Evolutionary conservation across 1,140 invertebrate genomes (phyloP).

Genomic region (Homarus americanus): DNA sequence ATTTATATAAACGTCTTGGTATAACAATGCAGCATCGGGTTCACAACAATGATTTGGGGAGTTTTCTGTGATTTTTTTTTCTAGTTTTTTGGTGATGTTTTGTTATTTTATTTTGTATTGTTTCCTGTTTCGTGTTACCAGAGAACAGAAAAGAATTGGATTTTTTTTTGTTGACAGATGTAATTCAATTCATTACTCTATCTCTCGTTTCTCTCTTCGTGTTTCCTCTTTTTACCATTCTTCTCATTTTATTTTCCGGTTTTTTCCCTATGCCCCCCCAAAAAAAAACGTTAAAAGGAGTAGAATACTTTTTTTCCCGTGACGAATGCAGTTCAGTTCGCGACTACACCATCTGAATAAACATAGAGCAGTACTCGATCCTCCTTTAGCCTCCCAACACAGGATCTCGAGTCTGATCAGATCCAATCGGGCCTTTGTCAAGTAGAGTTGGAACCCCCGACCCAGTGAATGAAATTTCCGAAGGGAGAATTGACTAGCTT

Average conservation of each 20-base stretch:
- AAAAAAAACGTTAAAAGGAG: too few relatives aligned
- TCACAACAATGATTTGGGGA: not conserved
- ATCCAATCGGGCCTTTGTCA: slow-evolving; percentile 10
- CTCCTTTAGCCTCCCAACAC: not conserved
- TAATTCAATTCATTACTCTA: too few relatives aligned
- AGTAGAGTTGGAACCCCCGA: not conserved
- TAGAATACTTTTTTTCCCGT: not conserved
- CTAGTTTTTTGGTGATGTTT: too few relatives aligned
- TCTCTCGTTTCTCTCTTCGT: slow-evolving; percentile 33
- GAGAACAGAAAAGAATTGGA: too few relatives aligned
- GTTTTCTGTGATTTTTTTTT: not conserved
- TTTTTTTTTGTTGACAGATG: too few relatives aligned
- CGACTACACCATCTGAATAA: not conserved
- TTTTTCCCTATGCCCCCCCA: too few relatives aligned
- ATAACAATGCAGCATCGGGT: slow-evolving; percentile 39
- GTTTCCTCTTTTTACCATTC: slow-evolving; percentile 2
- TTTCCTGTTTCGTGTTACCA: too few relatives aligned
- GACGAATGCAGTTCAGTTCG: not conserved
- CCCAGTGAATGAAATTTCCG: slow-evolving; percentile 1
- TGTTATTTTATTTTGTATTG: too few relatives aligned
- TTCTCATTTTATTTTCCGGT: not conserved
- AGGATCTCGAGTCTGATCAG: not conserved
- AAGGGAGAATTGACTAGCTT: slow-evolving; percentile 23
- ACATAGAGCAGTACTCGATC: not conserved
- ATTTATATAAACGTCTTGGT: slow-evolving; percentile 38